These are phyloP conservation scores for Athripsodes cinereus DNA, from an alignment of 2,888 invertebrate species.

Conservation along the genomic window DNA sequence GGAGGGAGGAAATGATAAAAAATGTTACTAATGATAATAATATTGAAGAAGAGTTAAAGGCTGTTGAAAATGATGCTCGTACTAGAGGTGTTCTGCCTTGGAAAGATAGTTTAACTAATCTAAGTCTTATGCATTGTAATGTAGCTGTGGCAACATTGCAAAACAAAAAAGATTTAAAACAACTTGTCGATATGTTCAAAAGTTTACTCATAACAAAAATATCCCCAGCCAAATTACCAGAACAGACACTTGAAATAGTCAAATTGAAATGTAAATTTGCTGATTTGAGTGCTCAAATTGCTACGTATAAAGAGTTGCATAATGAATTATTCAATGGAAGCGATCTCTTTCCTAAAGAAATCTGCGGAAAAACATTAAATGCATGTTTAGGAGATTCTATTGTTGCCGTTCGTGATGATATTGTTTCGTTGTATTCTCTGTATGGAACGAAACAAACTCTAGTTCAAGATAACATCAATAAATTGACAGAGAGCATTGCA, in stretches of 20 bases:
- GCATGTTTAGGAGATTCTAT: conserved; percentile 8
- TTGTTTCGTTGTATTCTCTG: conserved; percentile 8
- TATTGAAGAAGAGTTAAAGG: conserved; percentile 5
- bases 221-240: neutral
- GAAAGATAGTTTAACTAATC: conserved; percentile 14
- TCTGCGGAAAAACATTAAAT: neutral
- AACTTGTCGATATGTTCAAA: conserved; percentile 1
- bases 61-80: conserved; percentile 6
- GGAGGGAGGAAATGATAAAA: conserved; percentile 8
- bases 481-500: conserved; percentile 10
- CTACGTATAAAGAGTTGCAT: neutral
- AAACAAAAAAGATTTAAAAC: conserved; percentile 4
- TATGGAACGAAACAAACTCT: conserved; percentile 5
- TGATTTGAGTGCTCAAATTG: conserved; percentile 9
- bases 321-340: neutral
- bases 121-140: conserved; percentile 14
- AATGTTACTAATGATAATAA: conserved; percentile 3
- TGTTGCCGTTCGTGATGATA: conserved; percentile 9
- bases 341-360: neutral
- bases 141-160: conserved; percentile 5
- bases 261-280: conserved; percentile 16
- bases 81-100: conserved; percentile 5
- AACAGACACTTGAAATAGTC: conserved; percentile 1
- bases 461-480: conserved; percentile 9
- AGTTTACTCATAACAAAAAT: conserved; percentile 9